Evolutionary conservation across 35 echinoderm and acorn worm species (phyloP), one percentile per base, ranked within the genome.

Genomic region (Hemicentrotus pulcherrimus): DNA sequence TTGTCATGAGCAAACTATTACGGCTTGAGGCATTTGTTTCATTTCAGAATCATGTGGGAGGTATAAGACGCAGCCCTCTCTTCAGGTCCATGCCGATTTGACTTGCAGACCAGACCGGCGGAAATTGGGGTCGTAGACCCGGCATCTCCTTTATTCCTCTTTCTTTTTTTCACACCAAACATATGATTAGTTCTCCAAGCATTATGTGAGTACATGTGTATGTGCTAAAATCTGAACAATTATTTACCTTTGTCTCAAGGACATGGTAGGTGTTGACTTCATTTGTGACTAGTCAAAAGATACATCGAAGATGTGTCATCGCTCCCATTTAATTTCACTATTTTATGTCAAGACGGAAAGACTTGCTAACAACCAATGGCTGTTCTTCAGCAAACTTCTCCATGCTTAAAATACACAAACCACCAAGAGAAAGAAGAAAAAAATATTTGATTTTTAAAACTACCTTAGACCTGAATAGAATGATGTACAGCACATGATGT

Each of bases 161-260:
- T 10, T 41, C 16, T 41, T 93, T 93, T 93, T 93, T 58, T 93
- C 91, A 58, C 91, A 31, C 91, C 91, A 48, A 93, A 93, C 48
- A 93, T 50, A 31, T 93, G 91, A 93, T 93, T 93, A 31, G 46
- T 93, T 93, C 28, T 93, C 48, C 45, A 58, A 48, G 46, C 48
- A 93, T 58, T 31, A 58, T 93, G n/a, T 58, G n/a, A n/a, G n/a
- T n/a, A n/a, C n/a, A n/a, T n/a, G n/a, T 93, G 91, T 93, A 47
- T 31, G 91, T 93, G 91, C 91, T 93, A 93, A 93, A 93, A 58
- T 48, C 91, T 93, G 91, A 93, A 93, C 47, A 58, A 93, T 93
- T 93, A 93, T 93, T 93, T 48, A 58, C 91, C 14, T 11, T 48
- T 48, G 91, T 93, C 91, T 93, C 47, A 93, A 93, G 91, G 91